Conservation (phyloP, 2,113 vertebrate genomes). For the Oophaga pumilio region DNA sequence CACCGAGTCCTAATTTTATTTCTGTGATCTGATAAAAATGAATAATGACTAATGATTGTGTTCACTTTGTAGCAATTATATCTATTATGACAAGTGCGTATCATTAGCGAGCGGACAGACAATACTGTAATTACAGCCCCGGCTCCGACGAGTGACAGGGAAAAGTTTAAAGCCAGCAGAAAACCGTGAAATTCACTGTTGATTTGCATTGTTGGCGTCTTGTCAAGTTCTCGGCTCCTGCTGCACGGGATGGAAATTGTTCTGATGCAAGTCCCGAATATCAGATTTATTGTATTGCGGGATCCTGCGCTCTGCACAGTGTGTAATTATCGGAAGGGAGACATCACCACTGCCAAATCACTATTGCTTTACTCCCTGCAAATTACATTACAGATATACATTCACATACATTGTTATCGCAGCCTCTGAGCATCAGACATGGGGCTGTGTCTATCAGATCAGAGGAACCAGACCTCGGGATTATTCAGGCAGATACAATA, state of each 20-base stretch:
- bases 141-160: not conserved
- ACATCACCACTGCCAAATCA: not conserved
- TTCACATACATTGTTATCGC: not conserved
- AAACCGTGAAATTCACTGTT: not conserved
- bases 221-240: not conserved
- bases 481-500: not conserved
- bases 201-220: constrained; percentile 28
- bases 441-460: not conserved
- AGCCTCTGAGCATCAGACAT: not conserved
- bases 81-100: not conserved
- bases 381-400: not conserved
- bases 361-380: not conserved
- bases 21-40: not conserved
- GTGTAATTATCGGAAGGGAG: constrained; percentile 7
- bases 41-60: constrained; percentile 28
- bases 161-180: not conserved
- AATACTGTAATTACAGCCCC: constrained; percentile 3
- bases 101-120: not conserved
- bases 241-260: not conserved
- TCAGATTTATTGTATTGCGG: not conserved
- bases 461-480: not conserved
- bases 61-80: constrained; percentile 18
- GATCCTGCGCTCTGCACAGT: not conserved
- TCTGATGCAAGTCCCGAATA: constrained; percentile 16
- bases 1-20: not conserved